These are phyloP conservation scores for Zosterops pallidus DNA, from an alignment of 2,113 vertebrate genomes.

Conservation along the genomic window DNA sequence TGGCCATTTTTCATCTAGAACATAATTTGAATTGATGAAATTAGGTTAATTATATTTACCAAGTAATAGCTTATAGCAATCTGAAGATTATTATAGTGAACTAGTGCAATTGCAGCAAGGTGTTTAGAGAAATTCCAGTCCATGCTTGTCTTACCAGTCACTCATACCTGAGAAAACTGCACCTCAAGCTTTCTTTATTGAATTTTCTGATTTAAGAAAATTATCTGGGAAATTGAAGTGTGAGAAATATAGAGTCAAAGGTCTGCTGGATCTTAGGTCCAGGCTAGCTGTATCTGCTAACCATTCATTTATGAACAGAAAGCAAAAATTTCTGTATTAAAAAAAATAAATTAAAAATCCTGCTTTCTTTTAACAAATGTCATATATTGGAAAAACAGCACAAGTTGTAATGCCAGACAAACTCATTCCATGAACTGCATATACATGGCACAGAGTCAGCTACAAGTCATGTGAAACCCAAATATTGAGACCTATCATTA, in stretches of 20 bases:
- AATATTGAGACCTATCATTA: background rate
- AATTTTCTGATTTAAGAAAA: background rate
- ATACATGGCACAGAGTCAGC: background rate
- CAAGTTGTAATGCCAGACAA: background rate
- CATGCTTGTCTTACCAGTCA: background rate
- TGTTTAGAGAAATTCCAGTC: background rate
- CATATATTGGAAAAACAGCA: background rate
- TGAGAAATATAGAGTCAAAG: background rate
- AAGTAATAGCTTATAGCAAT: conserved; percentile 6
- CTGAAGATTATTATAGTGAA: background rate
- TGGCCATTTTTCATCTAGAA: background rate
- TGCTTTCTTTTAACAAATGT: background rate
- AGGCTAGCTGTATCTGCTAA: background rate
- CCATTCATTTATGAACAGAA: background rate
- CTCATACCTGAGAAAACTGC: background rate
- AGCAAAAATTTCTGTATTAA: background rate
- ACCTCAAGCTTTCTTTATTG: background rate
- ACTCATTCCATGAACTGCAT: background rate
- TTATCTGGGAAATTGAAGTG: background rate
- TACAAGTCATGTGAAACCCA: background rate
- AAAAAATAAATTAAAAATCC: background rate
- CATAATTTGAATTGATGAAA: background rate
- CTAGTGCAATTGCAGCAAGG: background rate
- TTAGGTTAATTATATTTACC: conserved; percentile 40
- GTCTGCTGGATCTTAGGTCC: background rate